Percentiles rank a stretch among this genome's conserved stretches.
phyloP scores from a whole-genome alignment of 2,888 invertebrate species.

The Heteropelma amictum region DNA sequence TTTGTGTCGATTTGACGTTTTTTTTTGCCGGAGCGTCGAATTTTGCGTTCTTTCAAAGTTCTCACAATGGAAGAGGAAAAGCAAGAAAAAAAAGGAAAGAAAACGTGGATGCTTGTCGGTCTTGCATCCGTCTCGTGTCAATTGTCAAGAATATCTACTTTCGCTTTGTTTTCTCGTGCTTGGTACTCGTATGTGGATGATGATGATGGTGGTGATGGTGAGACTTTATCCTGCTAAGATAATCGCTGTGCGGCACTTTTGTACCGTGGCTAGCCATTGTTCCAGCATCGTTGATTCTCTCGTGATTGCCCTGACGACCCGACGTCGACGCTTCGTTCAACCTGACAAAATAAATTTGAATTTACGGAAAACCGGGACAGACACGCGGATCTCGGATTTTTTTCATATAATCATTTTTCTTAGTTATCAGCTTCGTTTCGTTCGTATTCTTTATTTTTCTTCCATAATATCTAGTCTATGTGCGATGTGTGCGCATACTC shows the following conservation, averaged over 20 bases:
- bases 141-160: slow-evolving; percentile 65
- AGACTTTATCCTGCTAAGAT: slow-evolving; percentile 69
- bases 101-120: slow-evolving; percentile 38
- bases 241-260: slow-evolving; percentile 65
- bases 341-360: slow-evolving; percentile 65
- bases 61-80: neutral
- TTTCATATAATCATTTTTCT: no score
- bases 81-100: slow-evolving; percentile 5
- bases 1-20: neutral
- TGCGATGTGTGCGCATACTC: no score
- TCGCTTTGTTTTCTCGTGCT: slow-evolving; percentile 75
- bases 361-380: slow-evolving; percentile 43
- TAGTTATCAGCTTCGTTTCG: no score
- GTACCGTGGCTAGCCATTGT: slow-evolving; percentile 63
- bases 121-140: slow-evolving; percentile 24
- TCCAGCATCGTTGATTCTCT: slow-evolving; percentile 66
- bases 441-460: slow-evolving; percentile 5
- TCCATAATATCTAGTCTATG: no score
- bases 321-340: slow-evolving; percentile 74
- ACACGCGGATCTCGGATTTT: no score
- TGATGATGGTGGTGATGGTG: slow-evolving; percentile 63
- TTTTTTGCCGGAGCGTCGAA: neutral
- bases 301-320: slow-evolving; percentile 68
- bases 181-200: slow-evolving; percentile 69
- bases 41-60: neutral